A percentile compares a stretch with the other conserved stretches of the same genome.
These are phyloP conservation scores for Xylota sylvarum DNA, from an alignment of 2,888 invertebrate genomes.

Conservation along the genomic window DNA sequence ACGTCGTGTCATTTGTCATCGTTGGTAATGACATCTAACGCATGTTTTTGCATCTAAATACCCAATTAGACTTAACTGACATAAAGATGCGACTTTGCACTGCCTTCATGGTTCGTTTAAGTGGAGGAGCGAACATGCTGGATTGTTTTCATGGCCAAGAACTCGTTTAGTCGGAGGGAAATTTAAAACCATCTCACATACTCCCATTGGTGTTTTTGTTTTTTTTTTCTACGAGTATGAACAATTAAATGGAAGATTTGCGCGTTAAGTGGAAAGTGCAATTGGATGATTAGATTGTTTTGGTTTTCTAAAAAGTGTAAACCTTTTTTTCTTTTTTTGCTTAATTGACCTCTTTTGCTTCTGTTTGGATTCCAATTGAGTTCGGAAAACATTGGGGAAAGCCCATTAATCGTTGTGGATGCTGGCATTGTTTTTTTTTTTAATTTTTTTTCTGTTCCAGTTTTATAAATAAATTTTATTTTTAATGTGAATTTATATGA, in stretches of 20 bases:
- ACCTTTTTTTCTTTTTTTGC: not conserved
- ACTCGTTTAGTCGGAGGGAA: conserved; percentile 26
- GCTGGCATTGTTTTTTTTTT: not conserved
- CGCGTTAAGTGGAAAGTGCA: conserved; percentile 6
- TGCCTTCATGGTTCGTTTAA: conserved; percentile 12
- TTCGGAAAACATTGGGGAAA: conserved; percentile 24
- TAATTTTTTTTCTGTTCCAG: too few species aligned
- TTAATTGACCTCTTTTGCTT: conserved; percentile 13
- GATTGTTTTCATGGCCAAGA: conserved; percentile 43
- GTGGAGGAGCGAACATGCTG: not conserved
- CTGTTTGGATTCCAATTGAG: conserved; percentile 4
- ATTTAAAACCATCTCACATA: conserved; percentile 13
- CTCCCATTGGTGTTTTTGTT: not conserved
- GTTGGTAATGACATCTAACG: conserved; percentile 33
- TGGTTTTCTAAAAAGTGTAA: not conserved
- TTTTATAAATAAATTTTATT: conserved; percentile 46
- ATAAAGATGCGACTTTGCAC: conserved; percentile 13
- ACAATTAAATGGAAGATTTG: conserved; percentile 41
- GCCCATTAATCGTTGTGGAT: conserved; percentile 23
- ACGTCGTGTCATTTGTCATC: conserved; percentile 34
- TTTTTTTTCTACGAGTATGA: not conserved
- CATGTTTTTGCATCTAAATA: conserved; percentile 39
- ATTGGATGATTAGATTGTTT: conserved; percentile 4
- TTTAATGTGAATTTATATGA: conserved; percentile 36
- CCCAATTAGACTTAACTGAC: conserved; percentile 34